Evolutionary conservation across 2,797 vertebrate genomes (phyloP).

Genomic region (Tenualosa thibaudeaui): DNA sequence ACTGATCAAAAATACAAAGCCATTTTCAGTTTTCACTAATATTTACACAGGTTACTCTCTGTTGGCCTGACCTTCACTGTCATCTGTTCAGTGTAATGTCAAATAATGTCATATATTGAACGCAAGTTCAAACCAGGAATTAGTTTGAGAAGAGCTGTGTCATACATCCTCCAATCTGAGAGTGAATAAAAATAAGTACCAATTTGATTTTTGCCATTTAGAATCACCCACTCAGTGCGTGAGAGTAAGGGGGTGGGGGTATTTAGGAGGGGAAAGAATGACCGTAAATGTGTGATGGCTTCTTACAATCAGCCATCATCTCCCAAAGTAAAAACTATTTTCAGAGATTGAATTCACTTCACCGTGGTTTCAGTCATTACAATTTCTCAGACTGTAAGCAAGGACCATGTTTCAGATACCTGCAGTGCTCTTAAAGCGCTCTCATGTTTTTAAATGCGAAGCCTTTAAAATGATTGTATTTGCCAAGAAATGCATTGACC

Average conservation of each 20-base stretch:
- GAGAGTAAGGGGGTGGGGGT: background rate
- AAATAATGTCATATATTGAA: background rate
- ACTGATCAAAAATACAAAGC: background rate
- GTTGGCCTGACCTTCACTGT: background rate
- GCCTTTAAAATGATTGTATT: background rate
- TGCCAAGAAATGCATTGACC: background rate
- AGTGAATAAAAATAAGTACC: background rate
- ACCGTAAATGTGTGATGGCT: background rate
- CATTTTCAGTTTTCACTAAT: background rate
- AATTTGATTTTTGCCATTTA: background rate
- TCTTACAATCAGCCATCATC: background rate
- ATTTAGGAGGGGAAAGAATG: background rate
- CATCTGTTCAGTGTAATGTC: background rate
- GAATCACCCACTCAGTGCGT: background rate
- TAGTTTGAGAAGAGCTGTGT: background rate
- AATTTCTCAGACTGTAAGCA: background rate
- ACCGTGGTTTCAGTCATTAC: background rate
- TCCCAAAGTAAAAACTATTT: background rate
- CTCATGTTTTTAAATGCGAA: background rate
- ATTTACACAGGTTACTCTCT: conserved; percentile 8
- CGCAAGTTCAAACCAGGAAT: background rate
- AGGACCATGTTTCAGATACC: background rate
- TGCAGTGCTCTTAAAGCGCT: background rate
- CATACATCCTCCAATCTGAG: background rate
- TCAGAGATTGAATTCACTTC: background rate